Evolutionary conservation across 92 coral and sea anemone genomes (phyloP), one percentile per base, ranked within the genome.

Genomic region (Palythoa heliodiscus): DNA sequence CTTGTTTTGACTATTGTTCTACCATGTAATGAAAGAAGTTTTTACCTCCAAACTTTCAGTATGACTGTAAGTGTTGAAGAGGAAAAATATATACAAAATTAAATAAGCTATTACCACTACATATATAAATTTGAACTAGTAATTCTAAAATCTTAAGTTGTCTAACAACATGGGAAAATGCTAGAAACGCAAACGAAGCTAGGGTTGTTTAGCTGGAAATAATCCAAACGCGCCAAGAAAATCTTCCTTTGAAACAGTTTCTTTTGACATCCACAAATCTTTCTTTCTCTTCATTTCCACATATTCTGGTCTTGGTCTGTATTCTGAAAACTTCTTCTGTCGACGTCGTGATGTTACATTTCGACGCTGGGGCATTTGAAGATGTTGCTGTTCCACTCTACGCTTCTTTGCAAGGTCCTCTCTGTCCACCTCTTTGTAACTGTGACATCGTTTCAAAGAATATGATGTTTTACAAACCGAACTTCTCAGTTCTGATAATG

Each of bases 301-400:
- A 39, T 80, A 80, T 67, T 80, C 84, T n/a, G 84, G 84, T 13
- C 22, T 80, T 3, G 84, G 84, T 48, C 22, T 80, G 23, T 80
- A 80, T 1, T 80, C 60, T 52, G 84, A 80, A 68, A 80, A 80
- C 66, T 80, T 80, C 12, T 64, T 64, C 37, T 80, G 84, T 55
- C 84, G 84, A 24, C 84, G 84, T 13, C 74, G 73, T 47, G 84
- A 80, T 38, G 84, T 80, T n/a, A 80, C 84, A 48, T 80, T 80
- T 47, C 74, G 74, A 13, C 84, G 84, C 17, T 23, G 73, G 16
- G 23, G 7, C 15, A 25, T 22, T 17, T 80, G 64, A 47, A 38
- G 11, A 19, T 64, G 6, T 61, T 60, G 72, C 29, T 55, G 15
- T 1, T 61, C 83, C 43, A 20, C 84, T 64, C 84, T 73, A 22